Percentiles rank a stretch among this genome's conserved stretches.
Evolutionary conservation across 2,113 vertebrate species (phyloP).

Genomic region (Harpagus bidentatus): DNA sequence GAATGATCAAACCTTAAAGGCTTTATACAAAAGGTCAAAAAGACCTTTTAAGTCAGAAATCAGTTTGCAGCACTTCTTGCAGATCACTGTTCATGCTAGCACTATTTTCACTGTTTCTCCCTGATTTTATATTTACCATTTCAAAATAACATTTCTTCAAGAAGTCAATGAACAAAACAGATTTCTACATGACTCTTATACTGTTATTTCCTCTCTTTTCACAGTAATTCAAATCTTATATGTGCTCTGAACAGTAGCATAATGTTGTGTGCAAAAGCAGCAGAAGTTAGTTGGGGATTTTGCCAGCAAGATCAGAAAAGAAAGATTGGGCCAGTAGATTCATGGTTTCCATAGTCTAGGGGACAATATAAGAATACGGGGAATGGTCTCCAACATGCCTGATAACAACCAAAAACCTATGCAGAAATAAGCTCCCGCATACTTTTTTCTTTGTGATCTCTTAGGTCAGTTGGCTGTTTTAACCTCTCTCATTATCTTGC

Average conservation of each 20-base stretch:
- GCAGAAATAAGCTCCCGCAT: background rate
- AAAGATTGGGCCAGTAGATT: background rate
- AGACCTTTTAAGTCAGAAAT: background rate
- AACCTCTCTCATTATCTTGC: background rate
- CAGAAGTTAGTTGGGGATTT: background rate
- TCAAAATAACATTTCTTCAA: background rate
- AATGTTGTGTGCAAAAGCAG: background rate
- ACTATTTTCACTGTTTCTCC: background rate
- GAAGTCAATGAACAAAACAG: background rate
- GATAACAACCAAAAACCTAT: background rate
- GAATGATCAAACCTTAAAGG: background rate
- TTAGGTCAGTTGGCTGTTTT: background rate
- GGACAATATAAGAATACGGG: background rate
- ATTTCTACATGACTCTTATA: background rate
- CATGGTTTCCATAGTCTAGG: background rate
- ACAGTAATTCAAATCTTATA: background rate
- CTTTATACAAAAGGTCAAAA: background rate
- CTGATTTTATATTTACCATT: background rate
- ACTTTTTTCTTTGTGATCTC: background rate
- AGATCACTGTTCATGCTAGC: background rate
- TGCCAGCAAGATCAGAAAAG: background rate
- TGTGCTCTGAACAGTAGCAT: background rate
- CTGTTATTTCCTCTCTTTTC: background rate
- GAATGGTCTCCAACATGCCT: background rate
- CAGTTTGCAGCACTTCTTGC: background rate